Evolutionary conservation across 2,113 vertebrate genomes (phyloP).

Genomic region (Fulica atra): DNA sequence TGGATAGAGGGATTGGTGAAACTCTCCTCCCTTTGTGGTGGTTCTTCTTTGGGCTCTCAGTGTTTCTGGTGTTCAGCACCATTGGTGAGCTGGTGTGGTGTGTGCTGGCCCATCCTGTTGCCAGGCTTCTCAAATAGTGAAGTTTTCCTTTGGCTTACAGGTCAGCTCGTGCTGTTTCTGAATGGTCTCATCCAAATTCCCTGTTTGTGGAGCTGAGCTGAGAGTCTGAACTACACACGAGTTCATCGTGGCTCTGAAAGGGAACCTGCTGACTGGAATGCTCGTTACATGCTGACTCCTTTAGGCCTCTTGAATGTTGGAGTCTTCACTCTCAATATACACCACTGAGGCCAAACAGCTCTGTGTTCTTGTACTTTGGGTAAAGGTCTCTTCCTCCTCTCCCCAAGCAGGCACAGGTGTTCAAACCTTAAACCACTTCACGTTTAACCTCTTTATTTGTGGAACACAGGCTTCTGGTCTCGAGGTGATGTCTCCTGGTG

Average conservation of each 20-base stretch:
- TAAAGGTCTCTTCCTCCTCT: not conserved
- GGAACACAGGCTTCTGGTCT: not conserved
- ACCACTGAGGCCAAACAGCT: not conserved
- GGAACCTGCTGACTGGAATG: not conserved
- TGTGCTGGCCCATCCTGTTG: fast-evolving
- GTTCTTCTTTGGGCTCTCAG: not conserved
- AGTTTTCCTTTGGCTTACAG: not conserved
- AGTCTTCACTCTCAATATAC: not conserved
- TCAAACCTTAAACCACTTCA: not conserved
- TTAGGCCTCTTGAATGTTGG: not conserved
- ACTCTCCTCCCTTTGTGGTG: not conserved
- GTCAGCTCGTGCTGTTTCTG: fast-evolving
- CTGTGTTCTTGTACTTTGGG: not conserved
- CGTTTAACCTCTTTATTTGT: not conserved
- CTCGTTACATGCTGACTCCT: not conserved
- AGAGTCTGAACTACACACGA: too few species aligned
- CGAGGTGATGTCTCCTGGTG: not conserved
- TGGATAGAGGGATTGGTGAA: not conserved
- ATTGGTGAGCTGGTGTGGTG: not conserved
- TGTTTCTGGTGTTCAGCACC: fast-evolving
- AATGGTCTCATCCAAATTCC: not conserved
- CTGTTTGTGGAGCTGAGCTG: not conserved
- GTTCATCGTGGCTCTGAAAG: not conserved
- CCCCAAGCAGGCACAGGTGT: not conserved
- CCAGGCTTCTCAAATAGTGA: not conserved